phyloP scores from a whole-genome alignment of 2,113 vertebrate species.

The Sinosuthora webbiana region DNA sequence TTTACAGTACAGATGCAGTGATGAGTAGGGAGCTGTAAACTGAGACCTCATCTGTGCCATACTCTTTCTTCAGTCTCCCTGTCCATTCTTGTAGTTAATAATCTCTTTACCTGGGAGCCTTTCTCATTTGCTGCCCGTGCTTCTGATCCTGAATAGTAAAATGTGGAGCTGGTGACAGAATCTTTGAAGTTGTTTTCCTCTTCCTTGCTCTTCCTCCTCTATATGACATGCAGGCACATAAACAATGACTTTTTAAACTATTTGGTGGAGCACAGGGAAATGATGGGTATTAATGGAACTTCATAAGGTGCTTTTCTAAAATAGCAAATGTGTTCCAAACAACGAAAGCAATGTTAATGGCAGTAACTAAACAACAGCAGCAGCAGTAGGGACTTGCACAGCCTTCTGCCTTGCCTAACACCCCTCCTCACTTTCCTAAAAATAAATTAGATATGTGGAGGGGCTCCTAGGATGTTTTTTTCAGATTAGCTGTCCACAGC shows the following conservation, averaged over 20 bases:
- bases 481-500: background rate
- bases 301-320: background rate
- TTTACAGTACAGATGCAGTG: background rate
- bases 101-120: conserved; percentile 20
- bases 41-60: background rate
- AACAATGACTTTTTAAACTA: background rate
- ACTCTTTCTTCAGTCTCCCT: background rate
- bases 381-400: background rate
- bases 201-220: background rate
- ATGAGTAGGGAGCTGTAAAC: background rate
- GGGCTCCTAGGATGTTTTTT: background rate
- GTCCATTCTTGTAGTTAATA: background rate
- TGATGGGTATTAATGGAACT: background rate
- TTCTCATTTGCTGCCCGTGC: background rate
- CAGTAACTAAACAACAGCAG: background rate
- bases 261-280: background rate
- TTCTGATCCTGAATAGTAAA: conserved; percentile 24
- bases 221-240: background rate
- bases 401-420: background rate
- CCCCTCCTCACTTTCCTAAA: background rate
- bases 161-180: background rate
- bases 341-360: background rate
- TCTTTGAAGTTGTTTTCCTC: background rate
- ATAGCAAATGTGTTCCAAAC: background rate
- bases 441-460: background rate